Percentiles rank a stretch among this genome's conserved stretches.
Evolutionary conservation across 2,888 invertebrate species (phyloP).

Genomic region (Synergus gifuensis): DNA sequence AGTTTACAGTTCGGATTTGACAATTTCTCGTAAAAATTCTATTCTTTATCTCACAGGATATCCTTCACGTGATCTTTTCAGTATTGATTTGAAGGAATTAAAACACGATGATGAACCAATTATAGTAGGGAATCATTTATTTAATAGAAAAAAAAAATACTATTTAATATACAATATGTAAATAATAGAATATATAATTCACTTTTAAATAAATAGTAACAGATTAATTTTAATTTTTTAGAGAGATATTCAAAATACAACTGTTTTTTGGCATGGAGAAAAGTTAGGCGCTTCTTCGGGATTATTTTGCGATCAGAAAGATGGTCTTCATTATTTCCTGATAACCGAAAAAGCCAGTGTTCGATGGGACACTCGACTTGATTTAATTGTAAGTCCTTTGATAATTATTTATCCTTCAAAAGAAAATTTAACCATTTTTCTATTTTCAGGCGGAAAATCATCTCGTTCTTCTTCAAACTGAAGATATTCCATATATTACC

Average conservation of each 20-base stretch:
- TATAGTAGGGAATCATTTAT: conserved; percentile 30
- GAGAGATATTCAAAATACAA: conserved; percentile 49
- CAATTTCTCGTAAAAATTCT: conserved; percentile 69
- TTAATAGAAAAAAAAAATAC: neutral
- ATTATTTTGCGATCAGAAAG: conserved; percentile 74
- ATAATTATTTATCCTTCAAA: conserved; percentile 5
- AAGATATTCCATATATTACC: conserved; percentile 62
- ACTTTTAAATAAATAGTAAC: neutral
- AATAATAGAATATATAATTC: too few species aligned
- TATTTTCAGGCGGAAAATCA: conserved; percentile 63
- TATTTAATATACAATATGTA: neutral
- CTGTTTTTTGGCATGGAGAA: conserved; percentile 71
- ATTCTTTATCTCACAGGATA: conserved; percentile 72
- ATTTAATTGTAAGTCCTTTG: conserved; percentile 60
- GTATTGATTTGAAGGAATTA: conserved; percentile 65
- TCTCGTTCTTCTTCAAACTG: conserved; percentile 64
- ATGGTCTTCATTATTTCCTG: conserved; percentile 78
- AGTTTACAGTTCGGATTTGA: conserved; percentile 70
- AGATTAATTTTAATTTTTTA: conserved; percentile 35
- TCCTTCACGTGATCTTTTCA: conserved; percentile 68
- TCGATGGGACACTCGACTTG: conserved; percentile 77
- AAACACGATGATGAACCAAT: conserved; percentile 54
- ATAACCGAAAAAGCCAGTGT: conserved; percentile 77
- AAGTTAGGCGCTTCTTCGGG: conserved; percentile 78
- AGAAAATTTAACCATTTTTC: neutral